These are phyloP conservation scores for Nebria ingens DNA, from an alignment of 1,140 invertebrate genomes.

Conservation along the genomic window DNA sequence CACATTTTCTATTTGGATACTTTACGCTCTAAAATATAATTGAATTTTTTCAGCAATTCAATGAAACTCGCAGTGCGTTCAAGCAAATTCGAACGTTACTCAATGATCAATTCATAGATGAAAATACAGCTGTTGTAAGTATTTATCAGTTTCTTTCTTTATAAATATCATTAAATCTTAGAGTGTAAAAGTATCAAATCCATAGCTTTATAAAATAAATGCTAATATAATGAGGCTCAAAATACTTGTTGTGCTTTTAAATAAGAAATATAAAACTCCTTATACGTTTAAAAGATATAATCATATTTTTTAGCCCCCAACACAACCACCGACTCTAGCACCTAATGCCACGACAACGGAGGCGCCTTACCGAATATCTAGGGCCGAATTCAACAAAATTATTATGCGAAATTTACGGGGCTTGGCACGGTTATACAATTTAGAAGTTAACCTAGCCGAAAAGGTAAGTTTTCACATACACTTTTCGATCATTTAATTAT, in stretches of 20 bases:
- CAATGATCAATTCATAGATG: constrained; percentile 31
- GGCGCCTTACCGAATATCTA: constrained; percentile 31
- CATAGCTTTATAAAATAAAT: constrained; percentile 10
- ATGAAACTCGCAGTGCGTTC: constrained; percentile 37
- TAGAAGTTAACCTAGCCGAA: constrained; percentile 40
- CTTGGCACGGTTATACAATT: constrained; percentile 37
- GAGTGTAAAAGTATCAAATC: too few species aligned
- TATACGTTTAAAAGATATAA: not conserved
- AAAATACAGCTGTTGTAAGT: constrained; percentile 22
- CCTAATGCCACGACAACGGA: constrained; percentile 28
- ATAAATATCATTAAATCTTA: too few species aligned
- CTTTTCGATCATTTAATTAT: not conserved
- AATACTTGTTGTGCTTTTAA: constrained; percentile 8
- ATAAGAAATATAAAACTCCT: too few species aligned
- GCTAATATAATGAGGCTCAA: constrained; percentile 1
- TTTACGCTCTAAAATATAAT: too few species aligned
- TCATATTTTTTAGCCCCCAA: constrained; percentile 9
- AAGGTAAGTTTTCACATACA: constrained; percentile 30
- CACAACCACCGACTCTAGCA: constrained; percentile 17
- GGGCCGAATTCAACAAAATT: constrained; percentile 27
- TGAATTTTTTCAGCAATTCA: constrained; percentile 37
- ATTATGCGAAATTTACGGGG: constrained; percentile 38
- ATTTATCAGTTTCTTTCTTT: not conserved
- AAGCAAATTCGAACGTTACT: constrained; percentile 34
- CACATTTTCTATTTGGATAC: too few species aligned